Evolutionary conservation across 1,140 invertebrate genomes (phyloP).

Genomic region (Acromyrmex echinatior): DNA sequence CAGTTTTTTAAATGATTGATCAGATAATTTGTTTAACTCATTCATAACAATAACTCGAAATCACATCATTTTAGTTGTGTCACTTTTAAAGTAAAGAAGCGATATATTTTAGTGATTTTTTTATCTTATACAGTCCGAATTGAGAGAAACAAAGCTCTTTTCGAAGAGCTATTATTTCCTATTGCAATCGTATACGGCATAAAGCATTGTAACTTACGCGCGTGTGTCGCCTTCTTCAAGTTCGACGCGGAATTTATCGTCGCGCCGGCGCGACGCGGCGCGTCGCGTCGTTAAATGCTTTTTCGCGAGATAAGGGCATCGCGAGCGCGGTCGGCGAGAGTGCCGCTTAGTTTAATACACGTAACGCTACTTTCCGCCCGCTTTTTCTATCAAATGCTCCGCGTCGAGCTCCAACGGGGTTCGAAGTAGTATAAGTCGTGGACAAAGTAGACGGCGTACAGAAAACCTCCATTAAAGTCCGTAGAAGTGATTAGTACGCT

Average conservation of each 20-base stretch:
- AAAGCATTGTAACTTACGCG: conserved; percentile 8
- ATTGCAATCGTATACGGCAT: background rate
- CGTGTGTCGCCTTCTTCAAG: conserved; percentile 36
- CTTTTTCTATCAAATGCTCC: conserved; percentile 84
- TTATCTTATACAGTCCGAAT: background rate
- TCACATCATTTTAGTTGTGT: too few species aligned
- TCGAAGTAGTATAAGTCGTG: conserved; percentile 85
- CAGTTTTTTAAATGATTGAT: too few species aligned
- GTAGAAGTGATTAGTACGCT: conserved; percentile 87
- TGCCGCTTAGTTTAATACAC: conserved; percentile 84
- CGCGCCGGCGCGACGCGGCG: conserved; percentile 68
- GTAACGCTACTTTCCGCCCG: conserved; percentile 84
- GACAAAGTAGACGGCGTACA: conserved; percentile 87
- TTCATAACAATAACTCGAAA: too few species aligned
- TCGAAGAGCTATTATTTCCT: background rate
- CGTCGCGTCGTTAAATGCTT: conserved; percentile 66
- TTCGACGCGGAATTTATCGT: conserved; percentile 71
- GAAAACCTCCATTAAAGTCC: conserved; percentile 87
- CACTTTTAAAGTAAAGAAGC: too few species aligned
- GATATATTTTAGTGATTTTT: background rate
- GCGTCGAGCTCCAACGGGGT: conserved; percentile 74
- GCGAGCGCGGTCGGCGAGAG: conserved; percentile 63
- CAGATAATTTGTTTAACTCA: too few species aligned
- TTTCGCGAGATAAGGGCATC: conserved; percentile 65
- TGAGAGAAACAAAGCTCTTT: background rate